Conservation (phyloP, 2,888 invertebrate genomes). For the Ariolimax columbianus region DNA sequence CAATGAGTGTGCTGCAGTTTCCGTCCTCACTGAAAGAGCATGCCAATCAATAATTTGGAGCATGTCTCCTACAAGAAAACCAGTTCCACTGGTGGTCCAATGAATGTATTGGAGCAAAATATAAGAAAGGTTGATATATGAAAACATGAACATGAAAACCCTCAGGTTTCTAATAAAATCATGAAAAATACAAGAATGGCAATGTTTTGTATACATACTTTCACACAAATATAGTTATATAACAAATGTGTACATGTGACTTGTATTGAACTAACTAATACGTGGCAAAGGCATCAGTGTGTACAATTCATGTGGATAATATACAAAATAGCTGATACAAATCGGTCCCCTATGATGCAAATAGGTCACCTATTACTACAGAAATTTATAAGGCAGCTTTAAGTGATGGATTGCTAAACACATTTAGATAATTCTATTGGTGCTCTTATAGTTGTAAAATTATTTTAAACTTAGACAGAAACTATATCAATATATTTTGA, state of each 20-base stretch:
- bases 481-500: no score
- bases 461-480: no score
- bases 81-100: no score
- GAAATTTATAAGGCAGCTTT: background rate
- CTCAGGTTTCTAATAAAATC: background rate
- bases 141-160: no score
- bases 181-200: background rate
- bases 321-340: no score
- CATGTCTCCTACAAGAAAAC: no score
- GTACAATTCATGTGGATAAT: background rate
- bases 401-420: no score
- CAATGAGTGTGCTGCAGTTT: no score
- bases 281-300: background rate
- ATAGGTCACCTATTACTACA: background rate
- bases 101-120: no score
- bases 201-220: background rate
- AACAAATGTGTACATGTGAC: background rate
- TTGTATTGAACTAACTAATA: background rate
- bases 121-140: no score
- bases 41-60: no score
- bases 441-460: background rate
- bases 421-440: background rate
- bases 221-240: background rate
- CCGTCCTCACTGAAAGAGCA: no score
- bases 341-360: background rate